phyloP scores from a whole-genome alignment of 2,113 vertebrate genomes.

The Burhinus oedicnemus region DNA sequence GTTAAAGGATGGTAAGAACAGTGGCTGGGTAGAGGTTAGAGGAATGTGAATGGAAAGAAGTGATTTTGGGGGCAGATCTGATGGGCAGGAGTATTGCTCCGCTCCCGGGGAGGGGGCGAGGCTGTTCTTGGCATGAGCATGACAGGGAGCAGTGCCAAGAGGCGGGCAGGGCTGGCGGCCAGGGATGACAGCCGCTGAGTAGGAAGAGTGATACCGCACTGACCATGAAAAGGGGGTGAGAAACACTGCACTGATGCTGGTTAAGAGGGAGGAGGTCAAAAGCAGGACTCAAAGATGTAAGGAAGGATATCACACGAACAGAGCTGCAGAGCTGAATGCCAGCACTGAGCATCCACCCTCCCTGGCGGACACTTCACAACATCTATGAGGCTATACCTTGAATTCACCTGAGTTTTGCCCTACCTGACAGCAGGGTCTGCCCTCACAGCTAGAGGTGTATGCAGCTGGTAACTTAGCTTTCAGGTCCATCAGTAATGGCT shows the following conservation, averaged over 20 bases:
- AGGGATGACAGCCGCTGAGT: neutral
- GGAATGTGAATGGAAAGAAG: constrained; percentile 50
- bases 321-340: neutral
- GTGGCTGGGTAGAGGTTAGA: constrained; percentile 34
- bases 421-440: neutral
- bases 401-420: neutral
- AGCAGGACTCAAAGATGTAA: neutral
- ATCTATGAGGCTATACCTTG: neutral
- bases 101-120: neutral
- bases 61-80: constrained; percentile 19
- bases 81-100: neutral
- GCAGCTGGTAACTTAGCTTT: neutral
- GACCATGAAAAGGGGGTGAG: neutral
- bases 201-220: neutral
- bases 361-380: neutral
- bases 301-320: neutral
- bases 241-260: neutral
- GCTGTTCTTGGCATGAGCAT: neutral
- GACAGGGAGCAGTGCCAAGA: neutral
- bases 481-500: neutral
- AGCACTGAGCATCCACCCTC: neutral
- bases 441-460: neutral
- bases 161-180: neutral
- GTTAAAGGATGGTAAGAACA: constrained; percentile 65
- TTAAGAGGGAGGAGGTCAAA: neutral